Conservation (phyloP, 2,888 invertebrate genomes). For the Apocheima hispidaria region DNA sequence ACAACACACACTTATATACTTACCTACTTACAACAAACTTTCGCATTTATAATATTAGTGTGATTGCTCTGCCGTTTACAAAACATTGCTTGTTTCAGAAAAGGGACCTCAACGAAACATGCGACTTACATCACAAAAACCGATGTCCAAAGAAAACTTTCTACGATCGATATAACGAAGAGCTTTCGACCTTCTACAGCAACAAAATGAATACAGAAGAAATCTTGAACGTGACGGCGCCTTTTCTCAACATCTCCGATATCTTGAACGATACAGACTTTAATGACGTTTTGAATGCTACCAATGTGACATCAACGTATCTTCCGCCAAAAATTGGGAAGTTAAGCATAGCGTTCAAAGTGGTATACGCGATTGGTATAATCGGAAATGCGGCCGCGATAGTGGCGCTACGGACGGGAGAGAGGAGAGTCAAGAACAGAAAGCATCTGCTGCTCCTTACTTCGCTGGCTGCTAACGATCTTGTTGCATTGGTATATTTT, state of each 20-base stretch:
- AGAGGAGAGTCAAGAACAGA: slow-evolving; percentile 90
- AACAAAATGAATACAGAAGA: background rate
- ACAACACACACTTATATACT: background rate
- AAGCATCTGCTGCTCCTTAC: slow-evolving; percentile 93
- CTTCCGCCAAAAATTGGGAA: slow-evolving; percentile 32
- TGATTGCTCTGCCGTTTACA: background rate
- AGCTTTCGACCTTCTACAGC: background rate
- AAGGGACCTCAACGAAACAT: slow-evolving; percentile 11
- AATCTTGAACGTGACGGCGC: background rate
- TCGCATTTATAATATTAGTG: background rate
- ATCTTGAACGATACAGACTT: background rate
- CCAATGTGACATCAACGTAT: slow-evolving; percentile 35
- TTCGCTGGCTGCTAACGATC: slow-evolving; percentile 92
- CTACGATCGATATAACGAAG: slow-evolving; percentile 23
- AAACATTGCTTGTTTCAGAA: slow-evolving; percentile 18
- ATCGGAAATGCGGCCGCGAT: slow-evolving; percentile 92
- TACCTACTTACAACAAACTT: too few relatives aligned
- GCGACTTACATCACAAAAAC: slow-evolving; percentile 11
- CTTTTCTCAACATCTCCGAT: background rate
- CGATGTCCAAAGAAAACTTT: slow-evolving; percentile 1
- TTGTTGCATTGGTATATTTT: slow-evolving; percentile 87
- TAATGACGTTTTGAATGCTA: slow-evolving; percentile 25
- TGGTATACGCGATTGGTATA: slow-evolving; percentile 89
- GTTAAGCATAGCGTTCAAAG: slow-evolving; percentile 72
- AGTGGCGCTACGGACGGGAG: slow-evolving; percentile 89